Conservation (phyloP, 1,140 invertebrate genomes). For the Reticulitermes speratus region DNA sequence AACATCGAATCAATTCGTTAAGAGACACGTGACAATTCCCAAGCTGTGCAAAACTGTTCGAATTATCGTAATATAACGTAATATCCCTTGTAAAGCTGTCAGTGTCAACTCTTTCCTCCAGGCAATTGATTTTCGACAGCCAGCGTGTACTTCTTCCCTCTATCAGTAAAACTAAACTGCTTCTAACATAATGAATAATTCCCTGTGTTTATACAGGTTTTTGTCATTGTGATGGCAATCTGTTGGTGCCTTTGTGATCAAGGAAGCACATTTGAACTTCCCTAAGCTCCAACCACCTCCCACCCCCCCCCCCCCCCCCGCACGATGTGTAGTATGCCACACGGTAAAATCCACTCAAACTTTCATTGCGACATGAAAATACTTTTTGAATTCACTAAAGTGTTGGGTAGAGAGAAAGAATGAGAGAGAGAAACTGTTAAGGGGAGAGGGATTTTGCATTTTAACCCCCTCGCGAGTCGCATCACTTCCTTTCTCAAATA, state of each 20-base stretch:
- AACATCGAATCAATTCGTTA: no score
- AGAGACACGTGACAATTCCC: no score
- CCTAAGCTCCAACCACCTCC: neutral
- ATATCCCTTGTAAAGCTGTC: neutral
- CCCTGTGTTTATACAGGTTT: neutral
- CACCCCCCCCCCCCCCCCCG: neutral
- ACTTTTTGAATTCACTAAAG: constrained; percentile 13
- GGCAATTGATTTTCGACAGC: neutral
- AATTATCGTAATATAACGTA: no score
- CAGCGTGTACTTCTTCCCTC: neutral
- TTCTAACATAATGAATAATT: neutral
- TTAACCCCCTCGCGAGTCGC: neutral
- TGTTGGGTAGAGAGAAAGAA: neutral
- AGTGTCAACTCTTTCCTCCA: neutral
- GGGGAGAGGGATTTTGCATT: neutral
- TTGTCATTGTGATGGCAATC: neutral
- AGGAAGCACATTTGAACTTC: neutral
- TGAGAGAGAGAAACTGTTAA: neutral
- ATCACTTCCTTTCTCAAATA: neutral
- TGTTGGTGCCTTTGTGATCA: neutral
- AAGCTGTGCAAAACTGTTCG: no score
- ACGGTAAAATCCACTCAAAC: constrained; percentile 6
- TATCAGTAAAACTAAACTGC: neutral
- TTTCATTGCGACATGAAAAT: constrained; percentile 16
- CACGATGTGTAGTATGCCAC: neutral